phyloP scores from a whole-genome alignment of 2,113 vertebrate species.

The Neolamprologus cancellatus region DNA sequence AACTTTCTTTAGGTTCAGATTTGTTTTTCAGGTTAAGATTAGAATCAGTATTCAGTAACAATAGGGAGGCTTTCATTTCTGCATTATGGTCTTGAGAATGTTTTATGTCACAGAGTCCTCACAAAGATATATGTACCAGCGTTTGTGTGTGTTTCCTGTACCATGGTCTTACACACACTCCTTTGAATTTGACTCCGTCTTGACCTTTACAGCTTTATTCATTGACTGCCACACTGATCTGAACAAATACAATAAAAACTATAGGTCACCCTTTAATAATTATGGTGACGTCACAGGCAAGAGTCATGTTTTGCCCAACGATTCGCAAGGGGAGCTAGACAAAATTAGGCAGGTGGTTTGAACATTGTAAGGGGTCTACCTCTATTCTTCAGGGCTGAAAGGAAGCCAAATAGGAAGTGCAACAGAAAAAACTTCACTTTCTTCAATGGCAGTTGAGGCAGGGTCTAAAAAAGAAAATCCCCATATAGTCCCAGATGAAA shows the following conservation, averaged over 20 bases:
- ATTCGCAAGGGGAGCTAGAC: not conserved
- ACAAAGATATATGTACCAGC: not conserved
- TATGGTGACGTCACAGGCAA: not conserved
- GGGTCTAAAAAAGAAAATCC: not conserved
- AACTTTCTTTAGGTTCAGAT: not conserved
- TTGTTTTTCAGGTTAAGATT: not conserved
- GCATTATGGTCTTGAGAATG: not conserved
- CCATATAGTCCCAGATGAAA: not conserved
- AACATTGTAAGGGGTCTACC: not conserved
- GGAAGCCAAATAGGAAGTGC: not conserved
- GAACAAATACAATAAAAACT: not conserved
- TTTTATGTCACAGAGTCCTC: not conserved
- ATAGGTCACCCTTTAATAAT: not conserved
- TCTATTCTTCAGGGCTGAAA: not conserved
- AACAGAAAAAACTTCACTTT: not conserved
- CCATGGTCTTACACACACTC: not conserved
- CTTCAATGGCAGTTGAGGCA: not conserved
- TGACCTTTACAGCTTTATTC: conserved; percentile 18
- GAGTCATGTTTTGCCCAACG: not conserved
- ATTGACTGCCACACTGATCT: not conserved
- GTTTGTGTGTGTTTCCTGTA: not conserved
- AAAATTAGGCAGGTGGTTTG: not conserved
- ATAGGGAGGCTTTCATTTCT: not conserved
- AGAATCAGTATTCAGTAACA: not conserved
- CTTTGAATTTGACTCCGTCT: not conserved